Conservation (phyloP, 2,888 invertebrate species). For the Marronus borbonicus region DNA sequence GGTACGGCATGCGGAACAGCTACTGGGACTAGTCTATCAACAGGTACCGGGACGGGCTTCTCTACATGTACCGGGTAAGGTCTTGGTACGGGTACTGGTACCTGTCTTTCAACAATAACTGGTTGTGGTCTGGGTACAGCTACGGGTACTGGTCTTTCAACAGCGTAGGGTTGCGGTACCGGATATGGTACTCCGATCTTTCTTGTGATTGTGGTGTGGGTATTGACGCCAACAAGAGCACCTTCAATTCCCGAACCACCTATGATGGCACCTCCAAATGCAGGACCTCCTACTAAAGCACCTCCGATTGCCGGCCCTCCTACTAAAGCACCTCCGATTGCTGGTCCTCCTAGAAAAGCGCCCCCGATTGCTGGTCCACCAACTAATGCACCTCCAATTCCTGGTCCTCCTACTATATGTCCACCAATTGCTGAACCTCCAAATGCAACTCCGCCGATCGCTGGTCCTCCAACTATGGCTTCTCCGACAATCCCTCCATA, state of each 20-base stretch:
- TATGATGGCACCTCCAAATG: too few relatives aligned
- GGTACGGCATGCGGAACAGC: conserved; percentile 67
- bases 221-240: conserved; percentile 58
- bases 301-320: conserved; percentile 50
- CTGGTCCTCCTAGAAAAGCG: conserved; percentile 45
- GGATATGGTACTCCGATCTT: conserved; percentile 71
- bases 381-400: conserved; percentile 14
- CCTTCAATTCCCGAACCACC: too few relatives aligned
- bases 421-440: conserved; percentile 41
- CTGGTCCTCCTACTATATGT: conserved; percentile 48
- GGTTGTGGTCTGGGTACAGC: conserved; percentile 71
- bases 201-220: conserved; percentile 70
- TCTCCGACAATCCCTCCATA: conserved; percentile 48
- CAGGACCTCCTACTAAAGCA: conserved; percentile 50
- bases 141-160: conserved; percentile 66
- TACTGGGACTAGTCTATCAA: conserved; percentile 67
- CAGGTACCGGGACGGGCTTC: conserved; percentile 72
- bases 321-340: conserved; percentile 52
- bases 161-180: conserved; percentile 72
- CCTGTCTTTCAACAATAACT: conserved; percentile 72
- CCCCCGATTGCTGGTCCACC: conserved; percentile 48
- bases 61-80: conserved; percentile 74
- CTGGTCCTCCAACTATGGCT: conserved; percentile 47
- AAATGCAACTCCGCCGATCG: conserved; percentile 38
- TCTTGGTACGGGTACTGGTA: conserved; percentile 65